These are phyloP conservation scores for Characodon lateralis DNA, from an alignment of 2,797 vertebrate genomes.

Conservation along the genomic window DNA sequence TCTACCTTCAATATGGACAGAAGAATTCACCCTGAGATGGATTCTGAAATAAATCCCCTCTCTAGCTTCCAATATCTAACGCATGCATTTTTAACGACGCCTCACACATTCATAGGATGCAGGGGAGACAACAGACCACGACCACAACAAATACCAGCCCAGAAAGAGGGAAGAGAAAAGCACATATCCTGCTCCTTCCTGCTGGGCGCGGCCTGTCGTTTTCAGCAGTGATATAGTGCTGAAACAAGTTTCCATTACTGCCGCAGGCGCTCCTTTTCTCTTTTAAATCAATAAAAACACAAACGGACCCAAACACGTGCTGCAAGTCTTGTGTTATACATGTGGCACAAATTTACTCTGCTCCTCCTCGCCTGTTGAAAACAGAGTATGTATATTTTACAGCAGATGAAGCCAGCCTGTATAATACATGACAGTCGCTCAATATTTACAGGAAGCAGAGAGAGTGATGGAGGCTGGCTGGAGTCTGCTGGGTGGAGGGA, in stretches of 20 bases:
- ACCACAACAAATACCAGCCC: slow-evolving; percentile 32
- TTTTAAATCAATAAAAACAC: slow-evolving; percentile 56
- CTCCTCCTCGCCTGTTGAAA: slow-evolving; percentile 2
- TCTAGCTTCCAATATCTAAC: slow-evolving; percentile 14
- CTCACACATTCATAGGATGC: slow-evolving; percentile 48
- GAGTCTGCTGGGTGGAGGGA: slow-evolving; percentile 46
- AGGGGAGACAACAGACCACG: slow-evolving; percentile 1
- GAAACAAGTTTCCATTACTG: slow-evolving; percentile 55
- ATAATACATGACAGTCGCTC: slow-evolving; percentile 13
- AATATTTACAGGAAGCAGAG: slow-evolving; percentile 46
- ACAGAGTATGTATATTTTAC: slow-evolving; percentile 37
- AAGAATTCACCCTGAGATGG: slow-evolving; percentile 11
- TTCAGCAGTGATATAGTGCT: slow-evolving; percentile 41
- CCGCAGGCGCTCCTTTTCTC: slow-evolving; percentile 37
- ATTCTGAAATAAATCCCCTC: slow-evolving; percentile 13
- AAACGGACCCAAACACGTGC: slow-evolving; percentile 28
- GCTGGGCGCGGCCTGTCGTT: slow-evolving; percentile 36
- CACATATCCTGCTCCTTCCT: slow-evolving; percentile 40
- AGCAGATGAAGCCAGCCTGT: slow-evolving; percentile 28
- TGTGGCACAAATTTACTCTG: slow-evolving; percentile 34
- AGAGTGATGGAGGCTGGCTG: slow-evolving; percentile 14
- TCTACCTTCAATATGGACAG: not conserved
- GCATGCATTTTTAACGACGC: slow-evolving; percentile 43
- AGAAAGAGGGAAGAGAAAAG: slow-evolving; percentile 32
- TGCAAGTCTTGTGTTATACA: slow-evolving; percentile 39